These are phyloP conservation scores for Semnopithecus entellus DNA, from an alignment of 2,113 vertebrate species.

Conservation along the genomic window DNA sequence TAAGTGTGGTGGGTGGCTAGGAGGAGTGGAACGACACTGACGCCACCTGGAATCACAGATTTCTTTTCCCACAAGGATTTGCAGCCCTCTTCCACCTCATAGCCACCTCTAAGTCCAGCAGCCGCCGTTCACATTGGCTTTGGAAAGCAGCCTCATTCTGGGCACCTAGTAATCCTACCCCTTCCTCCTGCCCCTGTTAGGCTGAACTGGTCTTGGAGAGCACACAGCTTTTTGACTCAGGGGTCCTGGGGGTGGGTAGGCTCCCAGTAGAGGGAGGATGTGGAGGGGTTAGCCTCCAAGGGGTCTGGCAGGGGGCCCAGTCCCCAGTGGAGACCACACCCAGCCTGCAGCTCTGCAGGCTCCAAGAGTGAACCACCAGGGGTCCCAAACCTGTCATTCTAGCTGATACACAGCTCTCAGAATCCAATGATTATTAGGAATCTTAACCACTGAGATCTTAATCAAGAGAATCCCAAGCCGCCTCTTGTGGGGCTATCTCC, in stretches of 20 bases:
- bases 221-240: constrained; percentile 56
- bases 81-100: background rate
- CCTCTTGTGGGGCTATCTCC: constrained; percentile 68
- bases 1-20: background rate
- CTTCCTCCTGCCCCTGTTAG: constrained; percentile 7
- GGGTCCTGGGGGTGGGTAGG: constrained; percentile 61
- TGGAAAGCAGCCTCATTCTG: constrained; percentile 58
- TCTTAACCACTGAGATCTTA: constrained; percentile 16
- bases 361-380: constrained; percentile 74
- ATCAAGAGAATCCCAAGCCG: constrained; percentile 60
- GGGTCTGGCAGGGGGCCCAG: constrained; percentile 63
- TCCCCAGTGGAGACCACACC: constrained; percentile 81
- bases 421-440: constrained; percentile 59
- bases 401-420: constrained; percentile 71
- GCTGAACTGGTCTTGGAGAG: constrained; percentile 3
- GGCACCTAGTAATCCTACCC: constrained; percentile 14
- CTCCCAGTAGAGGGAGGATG: constrained; percentile 48
- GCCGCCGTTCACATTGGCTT: constrained; percentile 60
- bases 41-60: background rate
- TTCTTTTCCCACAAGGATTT: background rate
- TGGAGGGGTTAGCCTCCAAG: background rate
- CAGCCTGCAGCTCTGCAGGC: constrained; percentile 47
- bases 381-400: constrained; percentile 80
- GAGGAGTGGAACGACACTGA: background rate
- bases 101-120: constrained; percentile 40